Conservation (phyloP, 2,888 invertebrate species). For the Craniophora ligustri region DNA sequence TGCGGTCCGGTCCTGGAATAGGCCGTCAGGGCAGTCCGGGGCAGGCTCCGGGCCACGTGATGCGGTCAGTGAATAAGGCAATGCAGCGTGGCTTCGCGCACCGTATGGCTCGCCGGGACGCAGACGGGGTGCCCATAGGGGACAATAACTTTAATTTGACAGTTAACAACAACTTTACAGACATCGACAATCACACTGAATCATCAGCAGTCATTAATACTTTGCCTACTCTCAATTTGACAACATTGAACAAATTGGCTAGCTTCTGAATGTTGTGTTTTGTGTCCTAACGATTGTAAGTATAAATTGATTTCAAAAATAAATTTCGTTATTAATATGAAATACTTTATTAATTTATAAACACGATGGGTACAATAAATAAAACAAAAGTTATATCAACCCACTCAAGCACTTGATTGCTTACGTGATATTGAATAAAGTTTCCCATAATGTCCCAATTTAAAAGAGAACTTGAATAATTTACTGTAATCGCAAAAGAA, state of each 20-base stretch:
- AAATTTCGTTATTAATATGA: slow-evolving; percentile 15
- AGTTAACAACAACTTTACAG: slow-evolving; percentile 1
- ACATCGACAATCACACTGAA: slow-evolving; percentile 9
- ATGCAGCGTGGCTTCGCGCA: slow-evolving; percentile 68
- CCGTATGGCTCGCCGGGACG: slow-evolving; percentile 64
- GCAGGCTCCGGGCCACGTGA: slow-evolving; percentile 51
- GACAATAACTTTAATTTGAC: slow-evolving; percentile 56
- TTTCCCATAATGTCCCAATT: slow-evolving; percentile 18
- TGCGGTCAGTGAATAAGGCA: slow-evolving; percentile 70
- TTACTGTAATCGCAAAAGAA: slow-evolving; percentile 23
- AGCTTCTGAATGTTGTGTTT: slow-evolving; percentile 19
- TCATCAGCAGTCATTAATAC: background rate
- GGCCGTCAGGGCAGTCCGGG: slow-evolving; percentile 29
- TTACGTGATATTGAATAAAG: slow-evolving; percentile 20
- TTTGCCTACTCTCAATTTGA: slow-evolving; percentile 7
- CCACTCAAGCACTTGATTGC: slow-evolving; percentile 3
- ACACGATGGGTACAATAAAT: slow-evolving; percentile 3
- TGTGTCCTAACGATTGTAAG: slow-evolving; percentile 23
- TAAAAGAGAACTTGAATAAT: slow-evolving; percentile 33
- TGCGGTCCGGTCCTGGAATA: slow-evolving; percentile 57
- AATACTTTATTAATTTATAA: slow-evolving; percentile 46
- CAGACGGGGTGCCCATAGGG: slow-evolving; percentile 47
- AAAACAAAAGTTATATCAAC: slow-evolving; percentile 7
- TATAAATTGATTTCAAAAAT: slow-evolving; percentile 34
- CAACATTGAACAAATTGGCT: slow-evolving; percentile 20